Percentiles rank a stretch among this genome's conserved stretches.
These are phyloP conservation scores for Dasyornis broadbenti DNA, from an alignment of 2,113 vertebrate genomes.

Conservation along the genomic window DNA sequence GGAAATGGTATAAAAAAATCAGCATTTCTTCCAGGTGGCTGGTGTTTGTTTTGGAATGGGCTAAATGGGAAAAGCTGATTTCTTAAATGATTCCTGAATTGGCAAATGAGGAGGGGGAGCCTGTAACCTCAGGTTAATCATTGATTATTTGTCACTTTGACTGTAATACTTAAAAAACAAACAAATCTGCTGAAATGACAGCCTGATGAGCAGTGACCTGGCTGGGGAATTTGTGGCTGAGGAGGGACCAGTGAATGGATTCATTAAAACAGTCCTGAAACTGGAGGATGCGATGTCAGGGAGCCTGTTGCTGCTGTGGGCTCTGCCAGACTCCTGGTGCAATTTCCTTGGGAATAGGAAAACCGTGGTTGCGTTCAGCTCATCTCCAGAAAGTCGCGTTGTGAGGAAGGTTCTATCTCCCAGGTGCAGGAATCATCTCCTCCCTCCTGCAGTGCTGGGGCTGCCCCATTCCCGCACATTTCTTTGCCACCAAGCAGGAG, in stretches of 20 bases:
- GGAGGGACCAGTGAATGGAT: background rate
- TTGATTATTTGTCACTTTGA: background rate
- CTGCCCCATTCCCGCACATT: background rate
- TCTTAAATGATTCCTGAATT: background rate
- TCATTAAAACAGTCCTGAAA: background rate
- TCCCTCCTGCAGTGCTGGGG: background rate
- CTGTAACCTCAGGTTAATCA: background rate
- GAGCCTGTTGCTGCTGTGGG: background rate
- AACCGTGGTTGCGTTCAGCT: background rate
- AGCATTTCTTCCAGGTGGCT: background rate
- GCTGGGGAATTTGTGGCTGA: background rate
- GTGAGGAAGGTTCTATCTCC: background rate
- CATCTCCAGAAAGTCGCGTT: background rate
- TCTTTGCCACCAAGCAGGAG: background rate
- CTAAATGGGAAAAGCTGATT: background rate
- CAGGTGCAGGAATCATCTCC: background rate
- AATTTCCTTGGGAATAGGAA: background rate
- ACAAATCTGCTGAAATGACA: background rate
- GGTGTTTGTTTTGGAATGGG: background rate
- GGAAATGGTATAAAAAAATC: background rate
- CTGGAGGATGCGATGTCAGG: background rate
- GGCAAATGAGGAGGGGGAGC: background rate
- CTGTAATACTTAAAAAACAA: background rate
- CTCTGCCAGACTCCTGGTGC: background rate
- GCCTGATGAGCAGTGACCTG: background rate